Percentiles rank a stretch among this genome's conserved stretches.
phyloP scores from a whole-genome alignment of 2,888 invertebrate species.

The Melanotus villosus region DNA sequence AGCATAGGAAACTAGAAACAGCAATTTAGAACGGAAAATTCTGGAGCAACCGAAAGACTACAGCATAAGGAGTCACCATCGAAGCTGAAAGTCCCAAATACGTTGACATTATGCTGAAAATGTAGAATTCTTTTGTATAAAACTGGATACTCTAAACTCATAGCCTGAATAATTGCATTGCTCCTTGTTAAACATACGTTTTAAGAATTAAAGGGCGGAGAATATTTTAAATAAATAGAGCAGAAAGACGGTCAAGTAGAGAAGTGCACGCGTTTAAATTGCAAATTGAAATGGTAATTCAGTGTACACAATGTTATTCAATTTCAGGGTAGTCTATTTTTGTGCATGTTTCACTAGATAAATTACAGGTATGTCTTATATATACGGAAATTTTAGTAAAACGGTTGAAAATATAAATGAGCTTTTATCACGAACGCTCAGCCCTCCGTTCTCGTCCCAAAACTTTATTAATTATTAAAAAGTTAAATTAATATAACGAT shows the following conservation, averaged over 20 bases:
- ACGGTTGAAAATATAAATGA: neutral
- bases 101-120: neutral
- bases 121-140: neutral
- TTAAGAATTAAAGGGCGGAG: no score
- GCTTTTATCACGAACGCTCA: neutral
- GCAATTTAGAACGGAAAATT: constrained; percentile 24
- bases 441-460: neutral
- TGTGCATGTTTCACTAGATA: neutral
- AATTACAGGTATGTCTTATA: neutral
- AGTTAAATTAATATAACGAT: neutral
- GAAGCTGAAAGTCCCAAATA: constrained; percentile 6
- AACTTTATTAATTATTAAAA: neutral
- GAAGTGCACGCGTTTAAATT: neutral
- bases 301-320: constrained; percentile 1
- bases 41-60: neutral
- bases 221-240: no score
- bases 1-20: constrained; percentile 37
- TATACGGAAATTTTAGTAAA: neutral
- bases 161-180: neutral
- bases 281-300: constrained; percentile 8
- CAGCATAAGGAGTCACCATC: constrained; percentile 8
- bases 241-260: neutral
- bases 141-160: neutral
- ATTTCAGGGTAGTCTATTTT: neutral
- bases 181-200: neutral